Conservation (phyloP, 2,797 vertebrate species). For the Tadarida brasiliensis region DNA sequence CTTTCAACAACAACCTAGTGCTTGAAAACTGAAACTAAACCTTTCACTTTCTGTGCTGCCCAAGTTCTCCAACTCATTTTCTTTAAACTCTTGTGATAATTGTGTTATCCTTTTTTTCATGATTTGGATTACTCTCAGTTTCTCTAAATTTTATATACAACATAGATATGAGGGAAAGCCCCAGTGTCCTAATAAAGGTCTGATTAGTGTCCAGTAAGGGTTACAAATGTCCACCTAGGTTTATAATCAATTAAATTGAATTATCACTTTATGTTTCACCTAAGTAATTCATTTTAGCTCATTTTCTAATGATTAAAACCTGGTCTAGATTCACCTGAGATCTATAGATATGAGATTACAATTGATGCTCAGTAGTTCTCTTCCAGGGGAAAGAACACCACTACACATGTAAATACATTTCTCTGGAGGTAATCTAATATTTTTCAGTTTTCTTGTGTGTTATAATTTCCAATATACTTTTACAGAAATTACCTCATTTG, state of each 20-base stretch:
- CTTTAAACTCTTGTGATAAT: background rate
- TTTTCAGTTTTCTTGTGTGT: slow-evolving; percentile 27
- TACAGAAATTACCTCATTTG: slow-evolving; percentile 34
- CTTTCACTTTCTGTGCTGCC: background rate
- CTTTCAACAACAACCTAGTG: background rate
- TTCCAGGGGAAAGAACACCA: background rate
- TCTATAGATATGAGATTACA: slow-evolving; percentile 50
- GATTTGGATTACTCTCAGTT: background rate
- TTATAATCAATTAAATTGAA: slow-evolving; percentile 14
- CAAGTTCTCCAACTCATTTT: background rate
- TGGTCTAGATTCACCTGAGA: background rate
- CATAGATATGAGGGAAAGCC: background rate
- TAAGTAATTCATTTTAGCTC: background rate
- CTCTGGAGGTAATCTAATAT: slow-evolving; percentile 25
- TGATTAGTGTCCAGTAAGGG: slow-evolving; percentile 4
- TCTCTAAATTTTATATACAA: background rate
- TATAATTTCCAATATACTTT: slow-evolving; percentile 4
- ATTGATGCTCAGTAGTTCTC: slow-evolving; percentile 8
- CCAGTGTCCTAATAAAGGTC: background rate
- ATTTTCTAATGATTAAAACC: slow-evolving; percentile 53
- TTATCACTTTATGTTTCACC: background rate
- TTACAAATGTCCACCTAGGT: background rate
- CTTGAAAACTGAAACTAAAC: background rate
- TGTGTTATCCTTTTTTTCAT: background rate
- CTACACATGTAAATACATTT: background rate